Percentiles rank a stretch among this genome's conserved stretches.
These are phyloP conservation scores for Rana temporaria DNA, from an alignment of 2,113 vertebrate genomes.

Conservation along the genomic window DNA sequence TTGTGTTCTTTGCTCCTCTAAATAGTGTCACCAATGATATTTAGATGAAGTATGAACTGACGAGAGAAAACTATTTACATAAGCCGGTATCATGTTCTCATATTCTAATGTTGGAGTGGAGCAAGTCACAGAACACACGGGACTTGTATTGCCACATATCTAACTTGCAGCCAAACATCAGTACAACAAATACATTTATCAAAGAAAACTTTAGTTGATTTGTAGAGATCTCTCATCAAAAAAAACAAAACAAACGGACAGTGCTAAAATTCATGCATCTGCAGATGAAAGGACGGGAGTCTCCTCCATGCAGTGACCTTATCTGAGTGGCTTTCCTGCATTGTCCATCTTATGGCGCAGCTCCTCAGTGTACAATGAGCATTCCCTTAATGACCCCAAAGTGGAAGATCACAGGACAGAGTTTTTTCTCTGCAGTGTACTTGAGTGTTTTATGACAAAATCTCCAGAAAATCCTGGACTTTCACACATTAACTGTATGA, in stretches of 20 bases:
- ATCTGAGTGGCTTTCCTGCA: neutral
- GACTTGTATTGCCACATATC: too few relatives aligned
- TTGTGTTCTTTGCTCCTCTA: too few relatives aligned
- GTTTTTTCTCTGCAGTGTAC: neutral
- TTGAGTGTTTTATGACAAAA: slow-evolving; percentile 16
- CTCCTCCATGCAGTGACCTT: neutral
- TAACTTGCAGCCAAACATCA: too few relatives aligned
- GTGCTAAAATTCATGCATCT: neutral
- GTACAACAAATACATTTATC: neutral
- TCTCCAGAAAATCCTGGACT: neutral
- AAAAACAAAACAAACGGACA: too few relatives aligned
- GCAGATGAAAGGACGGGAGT: neutral
- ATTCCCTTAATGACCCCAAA: neutral
- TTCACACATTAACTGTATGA: neutral
- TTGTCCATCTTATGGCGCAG: neutral
- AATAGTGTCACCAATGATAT: too few relatives aligned
- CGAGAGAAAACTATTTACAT: too few relatives aligned
- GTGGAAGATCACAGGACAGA: neutral
- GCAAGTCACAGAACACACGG: too few relatives aligned
- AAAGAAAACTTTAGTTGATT: neutral
- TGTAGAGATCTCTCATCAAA: neutral
- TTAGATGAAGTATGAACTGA: too few relatives aligned
- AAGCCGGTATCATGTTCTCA: too few relatives aligned
- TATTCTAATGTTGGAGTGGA: too few relatives aligned
- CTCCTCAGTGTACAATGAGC: neutral